phyloP scores from a whole-genome alignment of 2,888 invertebrate genomes.

The Ochropleura plecta region DNA sequence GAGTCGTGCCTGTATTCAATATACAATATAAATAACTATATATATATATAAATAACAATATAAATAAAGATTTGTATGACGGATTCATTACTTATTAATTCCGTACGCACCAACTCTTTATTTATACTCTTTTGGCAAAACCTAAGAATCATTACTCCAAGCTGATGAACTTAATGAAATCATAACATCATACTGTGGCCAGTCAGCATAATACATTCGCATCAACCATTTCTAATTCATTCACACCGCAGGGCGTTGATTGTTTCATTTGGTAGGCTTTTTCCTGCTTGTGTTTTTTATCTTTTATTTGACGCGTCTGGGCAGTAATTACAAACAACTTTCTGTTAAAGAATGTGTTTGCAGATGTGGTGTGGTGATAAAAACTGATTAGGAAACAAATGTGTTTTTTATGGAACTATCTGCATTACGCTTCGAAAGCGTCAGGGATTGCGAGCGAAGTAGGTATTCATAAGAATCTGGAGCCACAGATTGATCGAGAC shows the following conservation, averaged over 20 bases:
- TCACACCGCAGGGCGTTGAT: conserved; percentile 24
- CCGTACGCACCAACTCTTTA: background rate
- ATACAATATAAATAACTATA: no score
- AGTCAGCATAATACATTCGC: background rate
- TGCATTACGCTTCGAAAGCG: conserved; percentile 9
- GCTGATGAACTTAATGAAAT: conserved; percentile 7
- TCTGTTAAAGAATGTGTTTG: conserved; percentile 45
- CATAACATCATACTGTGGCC: conserved; percentile 6
- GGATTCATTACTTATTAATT: background rate
- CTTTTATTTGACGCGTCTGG: conserved; percentile 9
- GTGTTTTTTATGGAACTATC: background rate
- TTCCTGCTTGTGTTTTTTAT: conserved; percentile 16
- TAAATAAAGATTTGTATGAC: no score
- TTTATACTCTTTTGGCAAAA: background rate
- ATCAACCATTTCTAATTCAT: conserved; percentile 17
- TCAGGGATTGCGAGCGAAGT: background rate
- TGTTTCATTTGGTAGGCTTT: conserved; percentile 21
- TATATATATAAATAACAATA: no score
- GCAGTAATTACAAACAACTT: conserved; percentile 28
- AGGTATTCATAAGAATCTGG: background rate
- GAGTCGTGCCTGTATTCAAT: no score
- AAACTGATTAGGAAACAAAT: conserved; percentile 29
- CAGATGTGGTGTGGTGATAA: conserved; percentile 11
- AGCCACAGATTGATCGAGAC: background rate
- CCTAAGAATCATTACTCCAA: background rate